A percentile compares a stretch with the other conserved stretches of the same genome.
Evolutionary conservation across 2,113 vertebrate genomes (phyloP).

Genomic region (Felis catus): F.catus_Fca126_mat1.0 CM031425.1:50996001-50996500

Average conservation of each 20-base stretch:
- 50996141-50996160: background rate
- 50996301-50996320: background rate
- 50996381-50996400: background rate
- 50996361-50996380: background rate
- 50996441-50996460: background rate
- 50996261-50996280: background rate
- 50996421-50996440: background rate
- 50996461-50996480: background rate
- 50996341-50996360: background rate
- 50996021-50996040: constrained; percentile 74
- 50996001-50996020: constrained; percentile 75
- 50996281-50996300: background rate
- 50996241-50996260: background rate
- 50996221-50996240: background rate
- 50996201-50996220: background rate
- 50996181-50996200: background rate
- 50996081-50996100: constrained; percentile 75
- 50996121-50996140: constrained; percentile 1
- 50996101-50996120: constrained; percentile 54
- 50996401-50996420: background rate
- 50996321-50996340: background rate
- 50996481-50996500: background rate
- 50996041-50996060: constrained; percentile 74
- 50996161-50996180: background rate
- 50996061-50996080: constrained; percentile 71